Conservation (phyloP, 2,888 invertebrate species). For the Lissonota sp. region DNA sequence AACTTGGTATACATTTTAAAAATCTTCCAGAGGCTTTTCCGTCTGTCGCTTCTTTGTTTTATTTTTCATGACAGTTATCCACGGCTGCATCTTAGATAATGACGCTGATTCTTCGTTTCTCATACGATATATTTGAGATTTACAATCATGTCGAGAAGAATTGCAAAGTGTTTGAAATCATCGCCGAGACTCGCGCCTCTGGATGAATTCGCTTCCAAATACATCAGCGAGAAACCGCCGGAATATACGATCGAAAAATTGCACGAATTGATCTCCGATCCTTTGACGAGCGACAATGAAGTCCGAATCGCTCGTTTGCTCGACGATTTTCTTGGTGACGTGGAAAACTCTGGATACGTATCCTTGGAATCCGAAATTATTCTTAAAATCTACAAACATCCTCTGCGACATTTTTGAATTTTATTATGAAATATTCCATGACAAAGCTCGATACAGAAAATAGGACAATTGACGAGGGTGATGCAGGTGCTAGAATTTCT, state of each 20-base stretch:
- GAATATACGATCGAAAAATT: slow-evolving; percentile 70
- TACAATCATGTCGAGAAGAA: too few species aligned
- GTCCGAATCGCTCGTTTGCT: slow-evolving; percentile 71
- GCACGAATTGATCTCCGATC: slow-evolving; percentile 71
- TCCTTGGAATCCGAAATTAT: slow-evolving; percentile 70
- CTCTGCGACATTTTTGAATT: background rate
- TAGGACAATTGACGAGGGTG: slow-evolving; percentile 78
- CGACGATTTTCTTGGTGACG: slow-evolving; percentile 67
- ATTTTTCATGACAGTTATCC: background rate
- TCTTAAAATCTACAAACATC: slow-evolving; percentile 8
- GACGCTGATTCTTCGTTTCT: background rate
- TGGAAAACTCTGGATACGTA: slow-evolving; percentile 74
- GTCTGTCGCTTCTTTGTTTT: background rate
- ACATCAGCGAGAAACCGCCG: slow-evolving; percentile 51
- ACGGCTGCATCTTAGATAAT: background rate
- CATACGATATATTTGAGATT: too few species aligned
- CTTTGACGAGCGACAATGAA: slow-evolving; percentile 64
- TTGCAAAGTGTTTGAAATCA: slow-evolving; percentile 13
- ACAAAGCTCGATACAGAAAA: slow-evolving; percentile 72
- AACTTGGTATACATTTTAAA: background rate
- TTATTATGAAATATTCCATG: slow-evolving; percentile 57
- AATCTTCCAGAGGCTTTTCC: background rate
- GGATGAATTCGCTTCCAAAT: slow-evolving; percentile 31
- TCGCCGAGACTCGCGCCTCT: slow-evolving; percentile 34
- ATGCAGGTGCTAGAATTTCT: slow-evolving; percentile 80